Conservation (phyloP, 2,113 vertebrate genomes). For the Hemichromis elongatus region DNA sequence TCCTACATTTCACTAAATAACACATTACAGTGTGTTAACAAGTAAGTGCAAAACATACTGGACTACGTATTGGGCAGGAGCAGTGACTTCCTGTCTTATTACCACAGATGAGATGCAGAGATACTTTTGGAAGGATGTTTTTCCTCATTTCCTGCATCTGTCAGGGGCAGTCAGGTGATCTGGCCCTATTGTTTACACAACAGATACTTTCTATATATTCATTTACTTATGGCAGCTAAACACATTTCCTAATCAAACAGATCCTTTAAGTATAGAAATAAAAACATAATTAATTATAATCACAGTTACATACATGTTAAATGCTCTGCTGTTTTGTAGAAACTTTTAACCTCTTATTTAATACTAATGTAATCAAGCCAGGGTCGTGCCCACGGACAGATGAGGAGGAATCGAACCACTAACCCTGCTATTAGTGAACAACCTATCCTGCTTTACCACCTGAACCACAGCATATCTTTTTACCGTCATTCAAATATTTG, state of each 20-base stretch:
- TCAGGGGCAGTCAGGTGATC: not conserved
- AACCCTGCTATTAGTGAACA: not conserved
- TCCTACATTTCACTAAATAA: not conserved
- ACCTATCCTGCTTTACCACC: not conserved
- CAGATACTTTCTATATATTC: not conserved
- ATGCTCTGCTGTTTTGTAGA: not conserved
- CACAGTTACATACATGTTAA: not conserved
- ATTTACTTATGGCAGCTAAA: not conserved
- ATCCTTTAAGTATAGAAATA: not conserved
- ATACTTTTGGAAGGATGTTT: not conserved
- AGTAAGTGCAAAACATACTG: not conserved
- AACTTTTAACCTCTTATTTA: not conserved
- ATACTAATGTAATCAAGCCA: not conserved
- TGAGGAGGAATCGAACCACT: not conserved
- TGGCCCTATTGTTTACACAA: not conserved
- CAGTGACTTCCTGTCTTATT: not conserved
- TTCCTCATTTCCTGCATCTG: not conserved
- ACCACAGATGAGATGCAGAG: not conserved
- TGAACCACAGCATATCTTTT: not conserved
- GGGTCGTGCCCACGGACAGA: not conserved
- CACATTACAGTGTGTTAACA: rapidly evolving
- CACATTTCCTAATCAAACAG: not conserved
- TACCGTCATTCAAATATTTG: not conserved
- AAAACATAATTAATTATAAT: not conserved
- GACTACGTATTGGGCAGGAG: not conserved